These are phyloP conservation scores for Dendrolimus kikuchii DNA, from an alignment of 1,140 invertebrate genomes.

Conservation along the genomic window DNA sequence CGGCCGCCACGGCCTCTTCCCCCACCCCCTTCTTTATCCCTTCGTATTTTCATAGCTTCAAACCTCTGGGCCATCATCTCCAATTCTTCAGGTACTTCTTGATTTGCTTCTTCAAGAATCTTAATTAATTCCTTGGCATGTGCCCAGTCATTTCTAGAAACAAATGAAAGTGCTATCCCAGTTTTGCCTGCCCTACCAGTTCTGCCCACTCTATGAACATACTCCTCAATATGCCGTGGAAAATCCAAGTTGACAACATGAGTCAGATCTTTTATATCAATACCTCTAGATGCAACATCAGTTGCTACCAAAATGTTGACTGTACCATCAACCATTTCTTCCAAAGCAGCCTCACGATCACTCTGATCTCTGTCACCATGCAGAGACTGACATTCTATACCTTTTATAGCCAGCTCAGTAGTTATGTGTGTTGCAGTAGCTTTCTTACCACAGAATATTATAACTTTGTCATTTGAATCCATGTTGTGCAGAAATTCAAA, in stretches of 20 bases:
- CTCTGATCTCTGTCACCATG: slow-evolving; percentile 92
- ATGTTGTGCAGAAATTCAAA: slow-evolving; percentile 78
- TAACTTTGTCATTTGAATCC: slow-evolving; percentile 83
- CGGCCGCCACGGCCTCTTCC: slow-evolving; percentile 33
- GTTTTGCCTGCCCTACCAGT: slow-evolving; percentile 90
- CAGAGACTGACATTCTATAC: slow-evolving; percentile 82
- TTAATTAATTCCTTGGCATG: slow-evolving; percentile 86
- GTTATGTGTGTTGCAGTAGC: slow-evolving; percentile 85
- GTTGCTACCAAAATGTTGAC: slow-evolving; percentile 92
- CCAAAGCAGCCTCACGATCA: slow-evolving; percentile 89
- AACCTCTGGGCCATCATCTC: slow-evolving; percentile 80
- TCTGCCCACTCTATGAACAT: slow-evolving; percentile 89
- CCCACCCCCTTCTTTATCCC: slow-evolving; percentile 61
- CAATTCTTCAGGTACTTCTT: slow-evolving; percentile 83
- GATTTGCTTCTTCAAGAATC: slow-evolving; percentile 84
- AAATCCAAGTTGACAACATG: slow-evolving; percentile 91
- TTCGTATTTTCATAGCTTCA: slow-evolving; percentile 75
- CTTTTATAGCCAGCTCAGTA: slow-evolving; percentile 81
- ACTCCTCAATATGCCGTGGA: slow-evolving; percentile 92
- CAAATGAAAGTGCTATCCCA: slow-evolving; percentile 85
- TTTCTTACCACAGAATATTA: slow-evolving; percentile 92
- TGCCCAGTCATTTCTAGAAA: slow-evolving; percentile 86
- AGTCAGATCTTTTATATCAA: slow-evolving; percentile 94
- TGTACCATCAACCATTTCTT: slow-evolving; percentile 83
- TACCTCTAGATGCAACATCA: slow-evolving; percentile 93